Evolutionary conservation across 2,113 vertebrate species (phyloP), one percentile per base, ranked within the genome.

Genomic region (Arenaria interpres): DNA sequence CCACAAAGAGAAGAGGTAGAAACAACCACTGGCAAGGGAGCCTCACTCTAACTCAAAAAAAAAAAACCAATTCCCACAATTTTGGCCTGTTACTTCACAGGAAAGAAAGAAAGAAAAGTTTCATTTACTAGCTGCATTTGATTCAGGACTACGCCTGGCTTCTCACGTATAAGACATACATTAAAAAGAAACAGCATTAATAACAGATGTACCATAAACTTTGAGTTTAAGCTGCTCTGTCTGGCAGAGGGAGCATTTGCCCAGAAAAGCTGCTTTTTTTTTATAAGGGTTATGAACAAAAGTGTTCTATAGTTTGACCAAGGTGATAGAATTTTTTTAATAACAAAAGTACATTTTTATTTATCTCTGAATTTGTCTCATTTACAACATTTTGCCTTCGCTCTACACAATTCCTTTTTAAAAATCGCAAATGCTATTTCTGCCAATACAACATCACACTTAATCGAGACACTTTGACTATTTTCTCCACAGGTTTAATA

Each of bases 391-490:
- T 79, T 79, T 62, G 16, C 24, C 33, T 83, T 67, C 1, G 6
- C 17, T 72, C 50, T 22, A 53, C 9, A 48, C 23, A 77, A 74
- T 14, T 41, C 5, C 25, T 63, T 57, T 48, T 50, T 3, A 19
- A 62, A 72, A 62, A 37, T 33, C n/a, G 19, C 46, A 86, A 74
- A 71, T 71, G 1, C 15, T 41, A 43, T n/a, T 83, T 27, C 12
- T 43, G 56, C 11, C n/a, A 76, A 50, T 43, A 56, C 6, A 69
- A 15, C 16, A 83, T 7, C 37, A 54, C 27, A 74, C 46, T 84
- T 71, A 53, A 30, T 0, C 0, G 19, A 71, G 24, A 85, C 21
- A 85, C 9, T 50, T 56, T 0, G 4, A 37, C 32, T 2, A 46
- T 62, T 74, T 91, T 75, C 50, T 69, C 21, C 17, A 24, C 4